Percentiles rank a stretch among this genome's conserved stretches.
Evolutionary conservation across 2,888 invertebrate genomes (phyloP).

Genomic region (Augiades crinisus): DNA sequence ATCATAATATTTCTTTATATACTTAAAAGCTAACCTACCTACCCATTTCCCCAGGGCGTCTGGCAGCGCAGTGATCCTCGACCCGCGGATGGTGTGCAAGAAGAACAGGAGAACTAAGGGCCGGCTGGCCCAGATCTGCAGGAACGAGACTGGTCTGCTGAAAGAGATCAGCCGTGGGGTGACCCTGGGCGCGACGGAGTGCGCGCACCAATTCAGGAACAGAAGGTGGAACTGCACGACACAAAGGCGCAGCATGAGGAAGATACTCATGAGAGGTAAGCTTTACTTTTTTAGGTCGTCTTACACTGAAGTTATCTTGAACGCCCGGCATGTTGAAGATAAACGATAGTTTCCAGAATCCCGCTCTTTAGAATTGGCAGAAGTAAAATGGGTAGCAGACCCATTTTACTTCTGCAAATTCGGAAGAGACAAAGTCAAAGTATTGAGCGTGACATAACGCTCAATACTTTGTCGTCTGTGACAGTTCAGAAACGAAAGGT

Average conservation of each 20-base stretch:
- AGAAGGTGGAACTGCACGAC: conserved; percentile 95
- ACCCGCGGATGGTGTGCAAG: conserved; percentile 94
- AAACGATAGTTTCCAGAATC: no score
- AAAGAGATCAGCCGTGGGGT: conserved; percentile 93
- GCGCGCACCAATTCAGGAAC: conserved; percentile 92
- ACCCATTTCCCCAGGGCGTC: conserved; percentile 83
- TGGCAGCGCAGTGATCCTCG: conserved; percentile 92
- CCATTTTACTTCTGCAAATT: no score
- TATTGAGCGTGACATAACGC: no score
- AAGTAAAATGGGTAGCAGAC: no score
- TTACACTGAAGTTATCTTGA: no score
- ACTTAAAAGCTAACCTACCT: no score
- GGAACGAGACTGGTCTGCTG: conserved; percentile 89
- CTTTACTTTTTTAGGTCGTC: neutral
- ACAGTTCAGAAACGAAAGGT: no score
- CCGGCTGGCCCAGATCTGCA: conserved; percentile 91
- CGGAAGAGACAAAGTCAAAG: no score
- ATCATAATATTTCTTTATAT: no score
- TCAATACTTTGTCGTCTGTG: no score
- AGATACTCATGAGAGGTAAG: conserved; percentile 92
- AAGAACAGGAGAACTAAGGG: conserved; percentile 89
- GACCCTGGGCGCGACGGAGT: conserved; percentile 90
- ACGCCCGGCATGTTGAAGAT: no score
- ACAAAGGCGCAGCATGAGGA: conserved; percentile 88
- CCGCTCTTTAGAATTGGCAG: no score